Evolutionary conservation across 2,888 invertebrate genomes (phyloP).

Genomic region (Sisyra nigra): DNA sequence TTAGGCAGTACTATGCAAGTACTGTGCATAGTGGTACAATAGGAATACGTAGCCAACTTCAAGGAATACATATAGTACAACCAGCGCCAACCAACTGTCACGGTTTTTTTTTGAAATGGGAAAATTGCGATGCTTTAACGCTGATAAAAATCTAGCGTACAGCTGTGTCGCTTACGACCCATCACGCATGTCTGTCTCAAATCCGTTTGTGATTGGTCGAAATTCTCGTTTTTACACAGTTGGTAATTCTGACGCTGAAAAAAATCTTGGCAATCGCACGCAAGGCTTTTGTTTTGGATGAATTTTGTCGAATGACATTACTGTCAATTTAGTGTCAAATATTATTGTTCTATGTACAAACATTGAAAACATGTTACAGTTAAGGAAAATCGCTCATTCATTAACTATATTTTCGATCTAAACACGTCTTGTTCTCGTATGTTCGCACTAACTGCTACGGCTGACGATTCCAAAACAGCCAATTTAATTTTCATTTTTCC

Average conservation of each 20-base stretch:
- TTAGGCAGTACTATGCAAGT: too few relatives aligned
- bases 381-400: neutral
- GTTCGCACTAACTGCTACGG: slow-evolving; percentile 4
- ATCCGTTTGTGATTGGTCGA: neutral
- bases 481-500: slow-evolving; percentile 3
- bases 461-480: slow-evolving; percentile 5
- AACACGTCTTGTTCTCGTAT: neutral
- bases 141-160: slow-evolving; percentile 1
- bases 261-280: slow-evolving; percentile 7
- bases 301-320: slow-evolving; percentile 19
- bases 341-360: slow-evolving; percentile 4
- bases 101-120: too few relatives aligned
- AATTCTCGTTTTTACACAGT: neutral
- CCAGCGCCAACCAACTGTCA: too few relatives aligned
- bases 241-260: slow-evolving; percentile 1
- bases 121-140: slow-evolving; percentile 4
- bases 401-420: too few relatives aligned
- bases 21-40: too few relatives aligned
- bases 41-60: too few relatives aligned
- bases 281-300: slow-evolving; percentile 21
- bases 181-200: too few relatives aligned
- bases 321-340: slow-evolving; percentile 12
- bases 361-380: slow-evolving; percentile 5
- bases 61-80: too few relatives aligned
- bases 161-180: neutral